Evolutionary conservation across 2,797 vertebrate species (phyloP), one percentile per base, ranked within the genome.

Genomic region (Pithecia hirsuta): DNA sequence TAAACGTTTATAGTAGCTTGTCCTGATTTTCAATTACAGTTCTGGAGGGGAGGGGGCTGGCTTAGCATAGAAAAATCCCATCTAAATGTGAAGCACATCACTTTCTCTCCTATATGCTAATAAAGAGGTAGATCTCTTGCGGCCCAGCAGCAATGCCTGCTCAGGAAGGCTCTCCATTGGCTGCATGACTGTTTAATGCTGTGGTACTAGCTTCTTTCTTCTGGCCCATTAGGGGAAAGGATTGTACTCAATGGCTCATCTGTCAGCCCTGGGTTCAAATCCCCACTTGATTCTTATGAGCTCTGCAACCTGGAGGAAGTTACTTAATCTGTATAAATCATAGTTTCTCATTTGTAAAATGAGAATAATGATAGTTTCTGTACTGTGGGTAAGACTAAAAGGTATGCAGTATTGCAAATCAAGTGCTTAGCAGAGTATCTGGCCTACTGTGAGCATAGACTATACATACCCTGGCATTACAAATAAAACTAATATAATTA

Each of bases 1-100:
- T 96, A 96, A 97, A 97, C 83, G 83, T 93, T 97, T 97, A 95
- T 78, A 90, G 78, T 90, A 92, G 91, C 67, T 88, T 46, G 96
- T 76, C 50, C 87, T 93, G 72, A 97, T 82, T 96, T 96, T 97
- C 96, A 85, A 84, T 97, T 85, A 95, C 20, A 95, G 55, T 95
- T 81, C 80, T 95, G 41, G 52, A 55, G 52, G 20, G 20, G 52
- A 55, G 55, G 59, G 74, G 92, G 30, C 81, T 93, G n/a, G 33
- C n/a, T 92, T 85, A 91, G 52, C 59, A 57, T 7, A 95, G 41
- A 87, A 93, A 97, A 98, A 70, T 26, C 48, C 41, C 61, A 96
- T 95, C 92, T 87, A 81, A 93, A 93, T 39, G 28, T 30, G n/a
- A 78, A 57, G 75, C 8, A 55, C 50, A 81, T 94, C 57, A 75